Percentiles rank a stretch among this genome's conserved stretches.
These are phyloP conservation scores for Tipula vernalis DNA, from an alignment of 2,888 invertebrate genomes.

Conservation along the genomic window DNA sequence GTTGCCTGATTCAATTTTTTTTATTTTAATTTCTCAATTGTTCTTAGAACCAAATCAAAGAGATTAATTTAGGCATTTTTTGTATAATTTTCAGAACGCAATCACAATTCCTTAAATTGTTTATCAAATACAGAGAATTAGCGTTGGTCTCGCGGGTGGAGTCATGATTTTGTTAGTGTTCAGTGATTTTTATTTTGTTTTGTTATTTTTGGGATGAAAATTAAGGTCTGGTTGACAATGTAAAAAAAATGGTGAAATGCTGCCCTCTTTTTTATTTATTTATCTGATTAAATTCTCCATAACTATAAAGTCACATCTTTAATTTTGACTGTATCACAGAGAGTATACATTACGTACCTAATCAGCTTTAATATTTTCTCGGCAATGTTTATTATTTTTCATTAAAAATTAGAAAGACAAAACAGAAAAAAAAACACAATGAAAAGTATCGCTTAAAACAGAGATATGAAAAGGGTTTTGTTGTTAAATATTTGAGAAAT, in stretches of 20 bases:
- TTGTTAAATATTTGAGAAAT: neutral
- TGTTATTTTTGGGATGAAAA: too few relatives aligned
- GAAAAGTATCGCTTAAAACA: neutral
- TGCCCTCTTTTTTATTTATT: too few relatives aligned
- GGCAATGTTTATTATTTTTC: neutral
- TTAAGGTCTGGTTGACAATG: neutral
- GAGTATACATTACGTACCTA: neutral
- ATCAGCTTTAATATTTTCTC: neutral
- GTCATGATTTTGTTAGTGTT: too few relatives aligned
- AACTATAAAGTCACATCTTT: neutral
- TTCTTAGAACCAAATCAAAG: too few relatives aligned
- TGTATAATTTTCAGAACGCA: too few relatives aligned
- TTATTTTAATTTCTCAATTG: too few relatives aligned
- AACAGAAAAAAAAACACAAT: neutral
- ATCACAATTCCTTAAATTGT: too few relatives aligned
- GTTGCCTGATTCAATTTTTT: too few relatives aligned
- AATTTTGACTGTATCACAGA: neutral
- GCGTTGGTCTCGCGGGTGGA: too few relatives aligned
- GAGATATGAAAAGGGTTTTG: neutral
- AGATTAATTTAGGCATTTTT: too few relatives aligned
- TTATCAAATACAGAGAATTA: too few relatives aligned
- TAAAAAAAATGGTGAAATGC: neutral
- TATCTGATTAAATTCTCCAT: neutral
- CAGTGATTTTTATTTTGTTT: too few relatives aligned
- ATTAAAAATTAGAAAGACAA: slow-evolving; percentile 4